These are phyloP conservation scores for Bos javanicus DNA, from an alignment of 2,113 vertebrate species.

Conservation along the genomic window DNA sequence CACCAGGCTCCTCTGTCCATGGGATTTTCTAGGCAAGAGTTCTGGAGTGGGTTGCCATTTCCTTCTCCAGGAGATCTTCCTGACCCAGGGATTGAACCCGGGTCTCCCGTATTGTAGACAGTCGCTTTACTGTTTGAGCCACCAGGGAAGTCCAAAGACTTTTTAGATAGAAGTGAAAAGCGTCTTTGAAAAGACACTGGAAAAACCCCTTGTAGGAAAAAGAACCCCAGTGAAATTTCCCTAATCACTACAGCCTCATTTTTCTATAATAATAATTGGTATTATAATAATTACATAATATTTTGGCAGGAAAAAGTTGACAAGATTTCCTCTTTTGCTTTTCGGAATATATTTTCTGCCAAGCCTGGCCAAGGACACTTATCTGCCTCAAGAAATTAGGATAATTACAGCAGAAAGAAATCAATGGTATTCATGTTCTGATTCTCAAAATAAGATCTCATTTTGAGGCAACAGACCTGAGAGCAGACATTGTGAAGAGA, in stretches of 20 bases:
- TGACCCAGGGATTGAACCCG: too few species aligned
- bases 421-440: background rate
- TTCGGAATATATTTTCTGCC: background rate
- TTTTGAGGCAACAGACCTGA: background rate
- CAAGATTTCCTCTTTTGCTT: background rate
- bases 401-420: background rate
- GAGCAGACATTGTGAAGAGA: background rate
- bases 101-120: too few species aligned
- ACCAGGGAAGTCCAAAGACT: background rate
- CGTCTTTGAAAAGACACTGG: background rate
- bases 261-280: background rate
- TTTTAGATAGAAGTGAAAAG: background rate
- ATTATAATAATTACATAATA: background rate
- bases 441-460: background rate
- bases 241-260: background rate
- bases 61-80: too few species aligned
- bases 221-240: background rate
- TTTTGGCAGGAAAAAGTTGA: background rate
- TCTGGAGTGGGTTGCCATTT: background rate
- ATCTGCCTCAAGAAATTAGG: background rate
- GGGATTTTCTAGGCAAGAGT: background rate
- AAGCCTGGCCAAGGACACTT: background rate
- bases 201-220: background rate
- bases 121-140: too few species aligned
- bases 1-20: background rate